Evolutionary conservation across 2,888 invertebrate genomes (phyloP), one percentile per base, ranked within the genome.

Genomic region (Neoitamus cyanurus): DNA sequence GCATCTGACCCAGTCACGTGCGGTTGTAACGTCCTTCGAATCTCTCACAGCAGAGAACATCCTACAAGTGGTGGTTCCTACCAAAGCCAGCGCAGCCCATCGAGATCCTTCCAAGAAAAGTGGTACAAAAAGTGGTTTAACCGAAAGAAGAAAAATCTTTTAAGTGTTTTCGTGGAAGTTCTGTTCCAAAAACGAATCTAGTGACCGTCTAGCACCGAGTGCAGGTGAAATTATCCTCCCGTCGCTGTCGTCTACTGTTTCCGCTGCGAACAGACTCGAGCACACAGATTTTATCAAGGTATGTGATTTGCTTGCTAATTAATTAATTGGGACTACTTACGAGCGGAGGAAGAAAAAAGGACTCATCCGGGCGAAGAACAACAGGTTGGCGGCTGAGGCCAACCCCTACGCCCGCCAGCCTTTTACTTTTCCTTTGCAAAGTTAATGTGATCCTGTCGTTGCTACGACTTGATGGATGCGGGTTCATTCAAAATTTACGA

Each of bases 1-100:
- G 85, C 83, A 83, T 86, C 42, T 83, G 84, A 78, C 31, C 80
- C 80, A 72, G 84, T 77, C 72, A 86, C 86, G 86, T 85, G 85
- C 85, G 86, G 86, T 84, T 85, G 37, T 75, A 20, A 58, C 20
- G 25, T 58, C 58, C 58, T 58, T 20, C 58, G 58, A 58, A n/a
- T 20, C 58, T 42, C 58, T 58, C 15, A 9, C 25, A 20, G 2
- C 2, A 9, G 58, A 58, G 58, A 20, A 58, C 20, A 58, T 77
- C 77, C 77, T 77, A 80, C n/a, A 80, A 58, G 58, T 48, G 31
- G 75, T 75, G 75, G 25, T 75, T 58, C 58, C 58, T 58, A 58
- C 58, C 58, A 25, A 58, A 15, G 58, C 1, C 58, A 25, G 25
- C 58, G 58, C 42, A 58, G 6, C 58, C 20, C 58, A 15, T 58